Evolutionary conservation across 30 jellyfish, hydroid and myxozoan genomes (phyloP).

Genomic region (Aurelia aurita complex sp. Pacific): DNA sequence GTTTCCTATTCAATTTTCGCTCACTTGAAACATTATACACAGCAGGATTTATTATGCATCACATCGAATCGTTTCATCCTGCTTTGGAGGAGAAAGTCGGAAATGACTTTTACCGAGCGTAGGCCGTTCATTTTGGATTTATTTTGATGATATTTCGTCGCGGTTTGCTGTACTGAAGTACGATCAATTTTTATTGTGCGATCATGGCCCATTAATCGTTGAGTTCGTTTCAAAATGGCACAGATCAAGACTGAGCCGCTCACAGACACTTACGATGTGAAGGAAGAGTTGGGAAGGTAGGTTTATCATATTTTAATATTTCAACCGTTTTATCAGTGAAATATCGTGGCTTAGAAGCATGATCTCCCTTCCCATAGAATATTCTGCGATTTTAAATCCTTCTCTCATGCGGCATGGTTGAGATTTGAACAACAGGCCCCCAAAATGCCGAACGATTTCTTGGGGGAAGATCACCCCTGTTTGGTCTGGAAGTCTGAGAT

Average conservation of each 20-base stretch:
- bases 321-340: no score
- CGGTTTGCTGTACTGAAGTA: not conserved
- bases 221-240: constrained; percentile 47
- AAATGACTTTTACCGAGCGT: constrained; percentile 40
- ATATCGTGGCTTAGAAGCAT: no score
- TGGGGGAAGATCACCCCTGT: no score
- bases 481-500: no score
- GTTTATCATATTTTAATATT: not conserved
- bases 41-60: constrained; percentile 66
- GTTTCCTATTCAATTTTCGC: constrained; percentile 48
- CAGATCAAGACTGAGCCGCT: constrained; percentile 81
- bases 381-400: not conserved
- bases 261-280: constrained; percentile 84
- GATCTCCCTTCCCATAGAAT: no score
- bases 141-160: not conserved
- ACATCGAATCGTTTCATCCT: constrained; percentile 48
- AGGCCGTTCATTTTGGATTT: constrained; percentile 11
- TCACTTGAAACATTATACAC: constrained; percentile 54
- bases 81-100: constrained; percentile 58
- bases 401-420: not conserved
- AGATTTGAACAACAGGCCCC: no score
- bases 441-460: no score
- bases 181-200: no score
- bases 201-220: no score
- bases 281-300: constrained; percentile 96